These are phyloP conservation scores for Drosophila aff. DNA, from an alignment of 1,140 invertebrate genomes.

Conservation along the genomic window DNA sequence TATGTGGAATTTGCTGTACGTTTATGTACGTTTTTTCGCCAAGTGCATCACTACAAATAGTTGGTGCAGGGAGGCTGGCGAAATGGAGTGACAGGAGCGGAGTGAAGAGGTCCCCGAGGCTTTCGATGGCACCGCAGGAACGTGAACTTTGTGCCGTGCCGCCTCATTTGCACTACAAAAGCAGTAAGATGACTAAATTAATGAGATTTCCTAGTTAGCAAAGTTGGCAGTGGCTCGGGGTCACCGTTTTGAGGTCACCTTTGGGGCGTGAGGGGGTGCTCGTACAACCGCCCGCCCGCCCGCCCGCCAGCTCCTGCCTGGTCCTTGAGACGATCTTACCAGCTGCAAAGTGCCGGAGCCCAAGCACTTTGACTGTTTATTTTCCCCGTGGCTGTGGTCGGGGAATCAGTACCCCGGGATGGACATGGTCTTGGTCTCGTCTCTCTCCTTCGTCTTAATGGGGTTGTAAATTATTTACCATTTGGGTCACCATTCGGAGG, in stretches of 20 bases:
- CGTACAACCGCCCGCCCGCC: too few relatives aligned
- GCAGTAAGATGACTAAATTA: conserved; percentile 68
- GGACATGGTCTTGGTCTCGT: not conserved
- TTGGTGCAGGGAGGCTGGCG: conserved; percentile 1
- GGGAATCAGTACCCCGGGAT: conserved; percentile 6
- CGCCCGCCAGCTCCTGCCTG: not conserved
- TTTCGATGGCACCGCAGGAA: conserved; percentile 49
- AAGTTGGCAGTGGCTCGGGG: conserved; percentile 37
- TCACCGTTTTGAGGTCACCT: conserved; percentile 44
- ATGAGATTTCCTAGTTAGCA: conserved; percentile 65
- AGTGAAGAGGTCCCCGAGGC: conserved; percentile 52
- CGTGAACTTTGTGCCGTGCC: conserved; percentile 75
- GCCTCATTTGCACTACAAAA: conserved; percentile 65
- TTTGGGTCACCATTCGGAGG: conserved; percentile 4
- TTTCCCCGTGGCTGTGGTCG: conserved; percentile 19
- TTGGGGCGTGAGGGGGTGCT: not conserved
- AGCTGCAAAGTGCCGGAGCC: conserved; percentile 29
- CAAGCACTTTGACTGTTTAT: conserved; percentile 32
- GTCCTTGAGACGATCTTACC: conserved; percentile 42
- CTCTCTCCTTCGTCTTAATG: conserved; percentile 13
- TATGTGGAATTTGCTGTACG: not conserved
- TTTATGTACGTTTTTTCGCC: not conserved
- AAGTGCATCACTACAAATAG: conserved; percentile 12
- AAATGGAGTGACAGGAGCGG: conserved; percentile 34
- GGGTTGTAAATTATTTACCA: conserved; percentile 33